phyloP scores from a whole-genome alignment of 2,888 invertebrate species.

The Tanaodytes sp. region DNA sequence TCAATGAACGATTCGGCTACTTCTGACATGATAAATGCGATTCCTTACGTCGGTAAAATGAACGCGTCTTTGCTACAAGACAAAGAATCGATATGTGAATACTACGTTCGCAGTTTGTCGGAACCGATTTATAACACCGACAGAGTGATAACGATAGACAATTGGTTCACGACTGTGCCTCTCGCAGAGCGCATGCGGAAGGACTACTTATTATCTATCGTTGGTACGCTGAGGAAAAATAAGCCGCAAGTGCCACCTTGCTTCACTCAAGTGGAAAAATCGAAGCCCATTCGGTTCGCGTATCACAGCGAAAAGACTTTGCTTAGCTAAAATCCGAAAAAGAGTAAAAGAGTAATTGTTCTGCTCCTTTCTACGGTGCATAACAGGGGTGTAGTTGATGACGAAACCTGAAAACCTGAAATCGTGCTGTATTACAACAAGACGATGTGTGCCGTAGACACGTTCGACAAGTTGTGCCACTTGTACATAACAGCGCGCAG shows the following conservation, averaged over 20 bases:
- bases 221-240: constrained; percentile 54
- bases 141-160: constrained; percentile 49
- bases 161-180: constrained; percentile 55
- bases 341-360: neutral
- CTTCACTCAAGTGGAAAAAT: constrained; percentile 31
- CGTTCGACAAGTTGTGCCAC: constrained; percentile 11
- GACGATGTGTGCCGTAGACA: constrained; percentile 11
- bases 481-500: constrained; percentile 3
- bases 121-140: constrained; percentile 45
- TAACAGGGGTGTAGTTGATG: neutral
- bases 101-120: constrained; percentile 40
- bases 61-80: neutral
- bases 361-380: neutral
- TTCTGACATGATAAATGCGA: constrained; percentile 30
- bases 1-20: constrained; percentile 29
- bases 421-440: constrained; percentile 18
- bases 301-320: constrained; percentile 27
- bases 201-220: too few species aligned
- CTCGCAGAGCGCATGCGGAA: too few species aligned
- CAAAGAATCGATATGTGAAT: constrained; percentile 17
- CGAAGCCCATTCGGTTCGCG: constrained; percentile 36
- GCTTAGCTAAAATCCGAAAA: constrained; percentile 11
- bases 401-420: constrained; percentile 11
- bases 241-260: constrained; percentile 47
- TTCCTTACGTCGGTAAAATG: constrained; percentile 39